Conservation (phyloP, 2,888 invertebrate genomes). For the Stenchaetothrips biformis region DNA sequence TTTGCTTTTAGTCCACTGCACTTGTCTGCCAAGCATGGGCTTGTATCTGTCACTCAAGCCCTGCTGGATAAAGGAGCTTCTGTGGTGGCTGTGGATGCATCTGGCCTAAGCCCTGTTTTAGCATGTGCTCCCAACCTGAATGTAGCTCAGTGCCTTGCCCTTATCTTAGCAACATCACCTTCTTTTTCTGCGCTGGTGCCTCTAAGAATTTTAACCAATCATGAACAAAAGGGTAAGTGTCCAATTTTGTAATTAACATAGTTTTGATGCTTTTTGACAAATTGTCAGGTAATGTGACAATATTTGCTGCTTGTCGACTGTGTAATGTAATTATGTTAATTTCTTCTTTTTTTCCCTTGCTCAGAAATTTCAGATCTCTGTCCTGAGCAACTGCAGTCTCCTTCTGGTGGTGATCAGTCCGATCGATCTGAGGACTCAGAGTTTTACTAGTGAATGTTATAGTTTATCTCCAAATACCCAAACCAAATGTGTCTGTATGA, state of each 20-base stretch:
- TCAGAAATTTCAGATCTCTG: neutral
- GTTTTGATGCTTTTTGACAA: neutral
- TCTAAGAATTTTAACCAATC: neutral
- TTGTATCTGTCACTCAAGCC: conserved; percentile 55
- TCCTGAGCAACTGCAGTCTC: conserved; percentile 1
- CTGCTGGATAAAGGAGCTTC: conserved; percentile 56
- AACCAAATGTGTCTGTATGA: conserved; percentile 4
- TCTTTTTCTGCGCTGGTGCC: conserved; percentile 15
- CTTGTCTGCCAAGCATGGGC: conserved; percentile 56
- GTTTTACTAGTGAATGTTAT: neutral
- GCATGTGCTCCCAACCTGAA: conserved; percentile 57
- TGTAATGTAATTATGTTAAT: neutral
- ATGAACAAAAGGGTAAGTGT: neutral
- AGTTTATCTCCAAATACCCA: neutral
- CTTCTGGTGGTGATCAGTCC: neutral
- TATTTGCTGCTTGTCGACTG: neutral
- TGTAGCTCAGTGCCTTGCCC: conserved; percentile 58
- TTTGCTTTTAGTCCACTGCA: conserved; percentile 52
- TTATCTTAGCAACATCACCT: conserved; percentile 47
- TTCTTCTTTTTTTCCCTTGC: neutral
- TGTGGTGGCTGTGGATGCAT: conserved; percentile 53
- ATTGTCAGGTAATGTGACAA: neutral
- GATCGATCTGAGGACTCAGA: conserved; percentile 5
- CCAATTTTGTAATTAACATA: neutral
- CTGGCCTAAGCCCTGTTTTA: conserved; percentile 59